Conservation (phyloP, 2,797 vertebrate genomes). For the Parauchenoglanis ngamensis region DNA sequence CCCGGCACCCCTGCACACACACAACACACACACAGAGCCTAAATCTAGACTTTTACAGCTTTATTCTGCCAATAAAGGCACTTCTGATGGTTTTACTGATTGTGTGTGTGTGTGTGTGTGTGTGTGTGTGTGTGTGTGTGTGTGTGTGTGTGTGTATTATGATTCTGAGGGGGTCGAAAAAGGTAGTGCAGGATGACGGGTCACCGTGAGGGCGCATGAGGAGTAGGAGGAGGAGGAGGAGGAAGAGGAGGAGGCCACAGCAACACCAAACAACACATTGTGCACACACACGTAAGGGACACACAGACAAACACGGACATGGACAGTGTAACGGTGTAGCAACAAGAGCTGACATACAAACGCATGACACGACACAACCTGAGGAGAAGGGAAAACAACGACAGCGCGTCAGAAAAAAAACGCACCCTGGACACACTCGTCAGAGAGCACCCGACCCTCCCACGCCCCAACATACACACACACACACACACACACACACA, state of each 20-base stretch:
- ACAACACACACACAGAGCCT: neutral
- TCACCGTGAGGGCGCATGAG: slow-evolving; percentile 71
- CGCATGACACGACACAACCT: slow-evolving; percentile 75
- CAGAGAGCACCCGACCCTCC: slow-evolving; percentile 34
- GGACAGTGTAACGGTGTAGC: slow-evolving; percentile 64
- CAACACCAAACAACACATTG: slow-evolving; percentile 59
- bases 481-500: slow-evolving; percentile 18
- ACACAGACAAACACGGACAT: slow-evolving; percentile 40
- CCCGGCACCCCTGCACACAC: slow-evolving; percentile 46
- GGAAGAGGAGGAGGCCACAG: slow-evolving; percentile 72
- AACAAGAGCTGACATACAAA: slow-evolving; percentile 73
- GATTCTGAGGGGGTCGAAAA: neutral
- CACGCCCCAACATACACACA: slow-evolving; percentile 19
- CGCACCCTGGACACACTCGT: slow-evolving; percentile 47
- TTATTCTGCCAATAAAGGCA: neutral
- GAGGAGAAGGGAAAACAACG: slow-evolving; percentile 70
- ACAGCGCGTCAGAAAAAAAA: slow-evolving; percentile 60
- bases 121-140: neutral
- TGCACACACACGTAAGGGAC: slow-evolving; percentile 41
- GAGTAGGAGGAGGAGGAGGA: slow-evolving; percentile 69
- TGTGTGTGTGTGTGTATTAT: slow-evolving; percentile 6
- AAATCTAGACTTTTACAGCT: neutral
- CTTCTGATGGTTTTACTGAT: neutral
- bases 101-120: neutral
- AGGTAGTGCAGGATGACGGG: slow-evolving; percentile 66